Conservation (phyloP, 2,113 vertebrate genomes). For the Rissa tridactyla region DNA sequence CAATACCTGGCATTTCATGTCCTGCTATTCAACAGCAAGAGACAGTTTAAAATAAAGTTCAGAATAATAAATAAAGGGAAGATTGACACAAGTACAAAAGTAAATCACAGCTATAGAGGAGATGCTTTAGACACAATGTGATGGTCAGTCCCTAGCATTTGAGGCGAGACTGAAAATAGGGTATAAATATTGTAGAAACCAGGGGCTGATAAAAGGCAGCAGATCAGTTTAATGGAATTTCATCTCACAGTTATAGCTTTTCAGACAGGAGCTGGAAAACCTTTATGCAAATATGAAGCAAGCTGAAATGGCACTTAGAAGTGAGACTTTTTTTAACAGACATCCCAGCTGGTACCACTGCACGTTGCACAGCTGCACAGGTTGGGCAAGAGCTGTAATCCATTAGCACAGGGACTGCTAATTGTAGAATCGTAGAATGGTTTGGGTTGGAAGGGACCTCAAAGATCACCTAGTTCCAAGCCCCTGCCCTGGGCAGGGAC, state of each 20-base stretch:
- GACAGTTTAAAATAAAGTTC: constrained; percentile 56
- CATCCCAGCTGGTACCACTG: background rate
- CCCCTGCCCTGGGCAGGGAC: no score
- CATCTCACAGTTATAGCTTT: background rate
- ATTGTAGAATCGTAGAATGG: no score
- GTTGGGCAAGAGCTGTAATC: background rate
- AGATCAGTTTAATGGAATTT: constrained; percentile 50
- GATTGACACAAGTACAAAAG: background rate
- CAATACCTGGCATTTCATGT: constrained; percentile 57
- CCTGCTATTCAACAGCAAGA: constrained; percentile 29
- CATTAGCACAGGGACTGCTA: background rate
- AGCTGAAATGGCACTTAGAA: constrained; percentile 26
- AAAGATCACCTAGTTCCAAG: no score
- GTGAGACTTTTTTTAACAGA: background rate
- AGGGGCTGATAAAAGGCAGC: constrained; percentile 39
- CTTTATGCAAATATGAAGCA: constrained; percentile 33
- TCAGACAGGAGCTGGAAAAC: constrained; percentile 14
- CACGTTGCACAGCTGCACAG: background rate
- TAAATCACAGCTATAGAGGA: background rate
- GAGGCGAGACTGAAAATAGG: constrained; percentile 39
- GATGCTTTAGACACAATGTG: background rate
- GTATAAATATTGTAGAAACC: constrained; percentile 37
- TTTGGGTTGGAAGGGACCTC: no score
- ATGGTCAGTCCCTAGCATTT: constrained; percentile 46
- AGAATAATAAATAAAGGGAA: constrained; percentile 61